A percentile compares a stretch with the other conserved stretches of the same genome.
These are phyloP conservation scores for Leptoteleia sp. DNA, from an alignment of 1,140 invertebrate species.

Conservation along the genomic window DNA sequence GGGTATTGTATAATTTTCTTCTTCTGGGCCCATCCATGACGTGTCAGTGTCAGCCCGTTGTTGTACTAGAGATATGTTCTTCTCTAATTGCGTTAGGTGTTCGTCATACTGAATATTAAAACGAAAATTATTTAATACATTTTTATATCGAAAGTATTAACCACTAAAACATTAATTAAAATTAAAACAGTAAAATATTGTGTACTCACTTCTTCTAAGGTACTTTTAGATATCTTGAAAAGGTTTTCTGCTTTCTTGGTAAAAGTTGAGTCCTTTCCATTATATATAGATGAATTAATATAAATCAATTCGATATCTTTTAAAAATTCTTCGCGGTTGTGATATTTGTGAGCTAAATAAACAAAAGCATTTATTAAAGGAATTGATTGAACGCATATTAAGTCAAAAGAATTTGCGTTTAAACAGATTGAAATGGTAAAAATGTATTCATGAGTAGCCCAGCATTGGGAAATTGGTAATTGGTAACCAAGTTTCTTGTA, in stretches of 20 bases:
- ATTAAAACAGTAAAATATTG: no score
- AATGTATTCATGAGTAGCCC: no score
- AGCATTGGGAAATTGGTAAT: no score
- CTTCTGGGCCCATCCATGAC: constrained; percentile 85
- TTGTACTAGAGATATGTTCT: constrained; percentile 91
- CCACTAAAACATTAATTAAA: no score
- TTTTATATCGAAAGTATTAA: no score
- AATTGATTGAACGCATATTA: no score
- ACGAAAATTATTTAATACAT: no score
- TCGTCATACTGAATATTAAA: constrained; percentile 87
- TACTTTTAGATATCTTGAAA: constrained; percentile 86
- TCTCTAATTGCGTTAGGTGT: constrained; percentile 90
- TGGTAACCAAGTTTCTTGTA: no score
- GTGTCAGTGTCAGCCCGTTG: constrained; percentile 91
- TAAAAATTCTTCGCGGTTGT: constrained; percentile 93
- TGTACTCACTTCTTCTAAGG: constrained; percentile 90
- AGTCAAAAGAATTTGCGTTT: no score
- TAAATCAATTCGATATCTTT: constrained; percentile 93
- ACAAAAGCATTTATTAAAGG: no score
- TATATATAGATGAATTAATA: constrained; percentile 94
- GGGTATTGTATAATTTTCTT: constrained; percentile 85
- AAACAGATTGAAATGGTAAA: no score
- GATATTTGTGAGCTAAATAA: constrained; percentile 93
- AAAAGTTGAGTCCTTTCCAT: constrained; percentile 94
- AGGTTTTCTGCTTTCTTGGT: constrained; percentile 92